Percentiles rank a stretch among this genome's conserved stretches.
Evolutionary conservation across 2,113 vertebrate genomes (phyloP).

Genomic region (Oncorhynchus mykiss): DNA sequence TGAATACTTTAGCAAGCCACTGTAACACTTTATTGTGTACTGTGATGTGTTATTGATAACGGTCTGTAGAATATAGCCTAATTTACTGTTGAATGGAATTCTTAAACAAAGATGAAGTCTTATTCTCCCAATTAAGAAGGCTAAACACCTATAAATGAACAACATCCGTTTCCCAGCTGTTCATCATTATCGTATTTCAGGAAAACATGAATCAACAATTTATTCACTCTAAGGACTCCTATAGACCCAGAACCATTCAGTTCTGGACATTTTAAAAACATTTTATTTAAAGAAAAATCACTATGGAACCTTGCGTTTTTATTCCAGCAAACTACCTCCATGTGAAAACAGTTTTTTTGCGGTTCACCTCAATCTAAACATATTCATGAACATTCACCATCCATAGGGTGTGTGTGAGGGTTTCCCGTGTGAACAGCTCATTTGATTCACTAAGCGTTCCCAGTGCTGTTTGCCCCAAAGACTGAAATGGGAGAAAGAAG

Average conservation of each 20-base stretch:
- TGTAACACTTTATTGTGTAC: too few species aligned
- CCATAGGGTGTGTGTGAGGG: slow-evolving; percentile 24
- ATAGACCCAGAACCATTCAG: too few species aligned
- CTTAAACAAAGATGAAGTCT: slow-evolving; percentile 29
- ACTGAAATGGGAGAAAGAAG: slow-evolving; percentile 46
- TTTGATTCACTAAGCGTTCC: slow-evolving; percentile 69
- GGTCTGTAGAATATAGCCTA: too few species aligned
- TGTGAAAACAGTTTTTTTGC: slow-evolving; percentile 60
- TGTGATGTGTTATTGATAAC: too few species aligned
- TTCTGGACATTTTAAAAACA: too few species aligned
- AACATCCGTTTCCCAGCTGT: not conserved
- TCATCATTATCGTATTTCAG: too few species aligned
- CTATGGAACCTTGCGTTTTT: slow-evolving; percentile 59
- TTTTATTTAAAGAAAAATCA: slow-evolving; percentile 24
- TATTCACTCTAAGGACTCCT: too few species aligned
- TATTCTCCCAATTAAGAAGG: not conserved
- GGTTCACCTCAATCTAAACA: slow-evolving; percentile 68
- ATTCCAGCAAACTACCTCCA: slow-evolving; percentile 50
- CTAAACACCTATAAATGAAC: not conserved
- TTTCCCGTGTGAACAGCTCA: slow-evolving; percentile 66
- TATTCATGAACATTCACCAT: slow-evolving; percentile 67
- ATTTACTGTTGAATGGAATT: slow-evolving; percentile 32
- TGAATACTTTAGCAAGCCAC: too few species aligned
- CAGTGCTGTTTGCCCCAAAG: slow-evolving; percentile 57
- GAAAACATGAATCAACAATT: too few species aligned